Conservation (phyloP, 1,140 invertebrate genomes). For the Spodoptera litura region DNA sequence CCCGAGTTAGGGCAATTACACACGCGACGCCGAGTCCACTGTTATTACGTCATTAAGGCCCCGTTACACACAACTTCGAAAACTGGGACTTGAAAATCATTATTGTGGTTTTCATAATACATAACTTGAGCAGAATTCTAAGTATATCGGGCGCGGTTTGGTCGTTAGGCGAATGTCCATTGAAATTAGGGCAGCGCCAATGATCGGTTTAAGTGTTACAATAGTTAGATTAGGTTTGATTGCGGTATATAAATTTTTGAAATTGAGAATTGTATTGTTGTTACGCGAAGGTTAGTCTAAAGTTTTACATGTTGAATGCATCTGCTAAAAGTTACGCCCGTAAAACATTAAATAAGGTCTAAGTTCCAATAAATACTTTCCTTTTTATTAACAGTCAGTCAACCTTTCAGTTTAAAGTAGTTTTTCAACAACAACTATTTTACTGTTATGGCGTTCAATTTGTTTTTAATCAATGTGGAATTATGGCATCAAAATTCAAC, state of each 20-base stretch:
- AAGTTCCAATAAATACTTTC: too few species aligned
- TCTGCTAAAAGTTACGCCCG: too few species aligned
- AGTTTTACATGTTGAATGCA: too few species aligned
- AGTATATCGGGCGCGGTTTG: slow-evolving; percentile 54
- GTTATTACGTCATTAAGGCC: slow-evolving; percentile 77
- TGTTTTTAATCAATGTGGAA: too few species aligned
- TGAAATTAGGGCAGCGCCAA: slow-evolving; percentile 12
- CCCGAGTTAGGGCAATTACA: slow-evolving; percentile 71
- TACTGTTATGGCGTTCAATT: too few species aligned
- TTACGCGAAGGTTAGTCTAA: not conserved
- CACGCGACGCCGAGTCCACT: slow-evolving; percentile 64
- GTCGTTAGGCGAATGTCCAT: slow-evolving; percentile 40
- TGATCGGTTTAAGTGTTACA: slow-evolving; percentile 17
- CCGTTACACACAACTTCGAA: slow-evolving; percentile 64
- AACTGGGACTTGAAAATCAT: slow-evolving; percentile 67
- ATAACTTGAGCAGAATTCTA: slow-evolving; percentile 51
- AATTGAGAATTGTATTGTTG: not conserved
- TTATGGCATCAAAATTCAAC: too few species aligned
- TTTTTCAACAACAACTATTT: too few species aligned
- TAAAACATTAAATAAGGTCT: too few species aligned
- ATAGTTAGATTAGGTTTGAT: slow-evolving; percentile 12
- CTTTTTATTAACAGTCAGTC: too few species aligned
- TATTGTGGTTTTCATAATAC: slow-evolving; percentile 58
- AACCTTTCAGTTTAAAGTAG: too few species aligned
- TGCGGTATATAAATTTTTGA: not conserved